Evolutionary conservation across 2,888 invertebrate species (phyloP).

Genomic region (Prosopocoilus inquinatus): DNA sequence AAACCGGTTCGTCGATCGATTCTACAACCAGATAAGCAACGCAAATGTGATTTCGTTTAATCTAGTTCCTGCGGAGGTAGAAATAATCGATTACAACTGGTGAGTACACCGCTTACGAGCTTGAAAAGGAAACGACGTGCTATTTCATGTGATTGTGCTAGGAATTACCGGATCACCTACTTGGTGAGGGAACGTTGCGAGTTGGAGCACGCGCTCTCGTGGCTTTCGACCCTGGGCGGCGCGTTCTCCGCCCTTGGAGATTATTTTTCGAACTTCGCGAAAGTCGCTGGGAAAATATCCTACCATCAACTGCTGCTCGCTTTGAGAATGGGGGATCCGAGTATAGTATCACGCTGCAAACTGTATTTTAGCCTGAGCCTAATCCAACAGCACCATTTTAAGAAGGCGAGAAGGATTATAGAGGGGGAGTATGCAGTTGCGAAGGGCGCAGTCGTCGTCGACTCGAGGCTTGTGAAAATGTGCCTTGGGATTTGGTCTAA

Average conservation of each 20-base stretch:
- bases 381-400: conserved; percentile 76
- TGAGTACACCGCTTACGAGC: conserved; percentile 44
- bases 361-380: conserved; percentile 85
- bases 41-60: conserved; percentile 42
- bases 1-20: conserved; percentile 13
- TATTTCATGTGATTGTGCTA: conserved; percentile 36
- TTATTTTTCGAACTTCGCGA: conserved; percentile 75
- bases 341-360: conserved; percentile 76
- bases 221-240: conserved; percentile 95
- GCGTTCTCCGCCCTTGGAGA: conserved; percentile 96
- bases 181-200: conserved; percentile 67
- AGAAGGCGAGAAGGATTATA: conserved; percentile 63
- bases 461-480: conserved; percentile 72
- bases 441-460: conserved; percentile 47
- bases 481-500: conserved; percentile 87
- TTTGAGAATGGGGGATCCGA: conserved; percentile 76
- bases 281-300: conserved; percentile 86
- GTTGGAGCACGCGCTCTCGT: conserved; percentile 83
- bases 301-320: conserved; percentile 80
- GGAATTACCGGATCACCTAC: conserved; percentile 54
- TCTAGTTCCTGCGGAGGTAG: conserved; percentile 57
- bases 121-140: not conserved
- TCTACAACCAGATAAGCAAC: not conserved
- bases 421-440: conserved; percentile 55
- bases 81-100: conserved; percentile 72